These are phyloP conservation scores for Procambarus virginalis DNA, from an alignment of 1,140 invertebrate genomes.

Conservation along the genomic window DNA sequence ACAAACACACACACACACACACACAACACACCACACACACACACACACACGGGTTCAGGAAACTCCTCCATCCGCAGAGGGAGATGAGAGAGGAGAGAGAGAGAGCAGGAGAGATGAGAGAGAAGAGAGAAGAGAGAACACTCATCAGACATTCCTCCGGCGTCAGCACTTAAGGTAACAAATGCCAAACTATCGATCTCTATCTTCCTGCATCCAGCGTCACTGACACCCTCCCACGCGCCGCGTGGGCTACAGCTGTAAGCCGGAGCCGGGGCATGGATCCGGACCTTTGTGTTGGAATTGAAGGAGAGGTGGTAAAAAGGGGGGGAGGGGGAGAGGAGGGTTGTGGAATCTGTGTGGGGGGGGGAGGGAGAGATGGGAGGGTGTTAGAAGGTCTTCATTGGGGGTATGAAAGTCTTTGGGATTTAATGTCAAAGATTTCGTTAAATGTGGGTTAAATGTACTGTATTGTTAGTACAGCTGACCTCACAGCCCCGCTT, in stretches of 20 bases:
- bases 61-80: background rate
- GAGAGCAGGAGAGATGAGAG: background rate
- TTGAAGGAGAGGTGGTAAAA: background rate
- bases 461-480: too few relatives aligned
- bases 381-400: background rate
- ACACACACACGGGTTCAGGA: too few relatives aligned
- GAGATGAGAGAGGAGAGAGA: too few relatives aligned
- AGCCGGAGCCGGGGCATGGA: background rate
- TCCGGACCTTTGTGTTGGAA: background rate
- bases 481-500: too few relatives aligned
- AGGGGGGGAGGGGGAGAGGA: too few relatives aligned
- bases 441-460: too few relatives aligned
- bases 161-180: constrained; percentile 52
- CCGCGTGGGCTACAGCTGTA: background rate
- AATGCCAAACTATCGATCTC: constrained; percentile 52
- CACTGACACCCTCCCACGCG: background rate
- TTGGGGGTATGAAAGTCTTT: background rate
- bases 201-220: constrained; percentile 16
- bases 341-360: background rate
- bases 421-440: background rate
- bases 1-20: too few relatives aligned
- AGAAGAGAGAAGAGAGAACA: constrained; percentile 18
- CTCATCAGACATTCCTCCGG: constrained; percentile 54
- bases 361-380: background rate
- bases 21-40: too few relatives aligned